These are phyloP conservation scores for Eremophila alpestris DNA, from an alignment of 2,797 vertebrate species.

Conservation along the genomic window DNA sequence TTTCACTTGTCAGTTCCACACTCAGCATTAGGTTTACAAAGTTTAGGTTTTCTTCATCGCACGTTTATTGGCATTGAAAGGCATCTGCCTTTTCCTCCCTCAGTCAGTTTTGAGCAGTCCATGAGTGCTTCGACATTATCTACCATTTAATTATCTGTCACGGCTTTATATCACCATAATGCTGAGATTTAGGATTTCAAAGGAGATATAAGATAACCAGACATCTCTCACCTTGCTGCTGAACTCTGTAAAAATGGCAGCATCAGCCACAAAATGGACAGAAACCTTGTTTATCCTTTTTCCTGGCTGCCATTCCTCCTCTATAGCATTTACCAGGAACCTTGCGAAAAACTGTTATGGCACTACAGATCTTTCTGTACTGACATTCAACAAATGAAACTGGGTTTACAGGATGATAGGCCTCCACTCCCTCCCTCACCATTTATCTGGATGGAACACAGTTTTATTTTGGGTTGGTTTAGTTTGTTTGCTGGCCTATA, in stretches of 20 bases:
- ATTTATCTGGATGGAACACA: neutral
- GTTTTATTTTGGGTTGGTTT: neutral
- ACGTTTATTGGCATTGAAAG: neutral
- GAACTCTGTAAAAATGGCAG: neutral
- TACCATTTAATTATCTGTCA: neutral
- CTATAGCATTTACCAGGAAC: neutral
- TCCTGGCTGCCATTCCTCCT: neutral
- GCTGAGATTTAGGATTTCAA: neutral
- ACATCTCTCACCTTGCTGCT: neutral
- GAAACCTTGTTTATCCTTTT: neutral
- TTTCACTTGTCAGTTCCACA: neutral
- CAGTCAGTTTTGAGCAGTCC: neutral
- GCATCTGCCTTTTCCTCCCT: neutral
- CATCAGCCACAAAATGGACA: neutral
- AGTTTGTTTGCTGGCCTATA: neutral
- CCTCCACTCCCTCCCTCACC: rapidly evolving
- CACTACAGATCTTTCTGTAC: neutral
- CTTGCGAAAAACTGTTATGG: neutral
- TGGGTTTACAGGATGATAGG: neutral
- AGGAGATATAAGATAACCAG: neutral
- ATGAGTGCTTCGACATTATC: neutral
- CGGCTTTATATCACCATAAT: neutral
- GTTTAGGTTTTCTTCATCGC: neutral
- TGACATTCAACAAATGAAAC: neutral
- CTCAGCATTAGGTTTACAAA: neutral